Evolutionary conservation across 2,113 vertebrate genomes (phyloP).

Genomic region (Anseranas semipalmata): DNA sequence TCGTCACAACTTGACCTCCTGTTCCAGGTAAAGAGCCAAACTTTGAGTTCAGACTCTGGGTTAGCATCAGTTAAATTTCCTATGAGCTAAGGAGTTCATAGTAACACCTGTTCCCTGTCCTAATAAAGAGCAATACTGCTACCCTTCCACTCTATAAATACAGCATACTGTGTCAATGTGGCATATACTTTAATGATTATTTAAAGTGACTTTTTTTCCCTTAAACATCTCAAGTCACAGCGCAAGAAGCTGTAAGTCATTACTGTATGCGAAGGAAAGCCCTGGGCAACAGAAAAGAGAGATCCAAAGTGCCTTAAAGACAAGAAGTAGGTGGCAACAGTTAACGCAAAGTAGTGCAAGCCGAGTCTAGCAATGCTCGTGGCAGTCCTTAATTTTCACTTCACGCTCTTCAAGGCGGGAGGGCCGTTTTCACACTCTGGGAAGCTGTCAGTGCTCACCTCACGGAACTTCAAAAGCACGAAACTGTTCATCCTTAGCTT

Average conservation of each 20-base stretch:
- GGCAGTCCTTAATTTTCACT: neutral
- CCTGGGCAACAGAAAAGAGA: neutral
- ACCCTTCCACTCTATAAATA: neutral
- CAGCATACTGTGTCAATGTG: fast-evolving
- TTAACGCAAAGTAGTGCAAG: neutral
- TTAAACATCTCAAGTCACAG: neutral
- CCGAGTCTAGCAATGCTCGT: neutral
- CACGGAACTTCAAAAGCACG: neutral
- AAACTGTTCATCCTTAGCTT: neutral
- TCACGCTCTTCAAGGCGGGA: fast-evolving
- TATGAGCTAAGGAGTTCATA: neutral
- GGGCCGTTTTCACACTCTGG: neutral
- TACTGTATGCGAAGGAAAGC: neutral
- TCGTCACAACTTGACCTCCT: neutral
- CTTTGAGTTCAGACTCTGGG: fast-evolving
- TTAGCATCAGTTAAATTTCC: neutral
- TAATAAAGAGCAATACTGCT: neutral
- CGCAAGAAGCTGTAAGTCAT: neutral
- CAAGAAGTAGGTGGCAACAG: neutral
- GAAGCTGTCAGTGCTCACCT: neutral
- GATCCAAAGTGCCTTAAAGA: neutral
- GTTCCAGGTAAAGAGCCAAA: neutral
- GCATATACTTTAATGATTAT: neutral
- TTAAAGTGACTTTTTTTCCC: neutral
- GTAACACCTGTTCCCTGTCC: neutral